phyloP scores from a whole-genome alignment of 1,140 invertebrate genomes.

The Samia ricini region DNA sequence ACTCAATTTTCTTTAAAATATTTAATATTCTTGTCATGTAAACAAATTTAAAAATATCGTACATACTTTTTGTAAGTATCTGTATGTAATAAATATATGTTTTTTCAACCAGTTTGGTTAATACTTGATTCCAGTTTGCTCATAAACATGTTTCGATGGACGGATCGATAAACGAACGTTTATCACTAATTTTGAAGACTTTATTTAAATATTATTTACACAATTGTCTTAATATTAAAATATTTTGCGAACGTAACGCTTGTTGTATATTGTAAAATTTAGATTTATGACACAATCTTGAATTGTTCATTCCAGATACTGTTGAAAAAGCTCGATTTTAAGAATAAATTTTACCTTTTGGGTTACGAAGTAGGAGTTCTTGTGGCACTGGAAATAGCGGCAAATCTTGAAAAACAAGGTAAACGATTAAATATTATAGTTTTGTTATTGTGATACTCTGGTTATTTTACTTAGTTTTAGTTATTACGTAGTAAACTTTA shows the following conservation, averaged over 20 bases:
- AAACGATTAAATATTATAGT: not conserved
- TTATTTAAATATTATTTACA: no score
- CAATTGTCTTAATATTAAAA: no score
- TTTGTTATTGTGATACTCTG: slow-evolving; percentile 3
- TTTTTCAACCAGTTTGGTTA: no score
- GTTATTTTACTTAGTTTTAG: no score
- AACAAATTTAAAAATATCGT: not conserved
- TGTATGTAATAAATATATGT: not conserved
- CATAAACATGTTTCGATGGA: no score
- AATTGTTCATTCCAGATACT: slow-evolving; percentile 20
- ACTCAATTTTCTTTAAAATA: not conserved
- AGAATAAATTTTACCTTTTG: slow-evolving; percentile 28
- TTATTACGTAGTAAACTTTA: no score
- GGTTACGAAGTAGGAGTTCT: slow-evolving; percentile 28
- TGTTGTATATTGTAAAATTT: no score
- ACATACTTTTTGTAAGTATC: not conserved
- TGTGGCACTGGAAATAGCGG: slow-evolving; percentile 30
- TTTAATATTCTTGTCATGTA: not conserved
- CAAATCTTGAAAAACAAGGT: slow-evolving; percentile 33
- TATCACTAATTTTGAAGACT: no score
- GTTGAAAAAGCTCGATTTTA: slow-evolving; percentile 20
- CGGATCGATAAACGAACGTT: no score
- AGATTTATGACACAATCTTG: no score
- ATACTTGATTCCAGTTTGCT: no score
- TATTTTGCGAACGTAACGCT: no score